Conservation (phyloP, 64 coral and sea anemone genomes). For the Dendrophyllia cribrosa region DNA sequence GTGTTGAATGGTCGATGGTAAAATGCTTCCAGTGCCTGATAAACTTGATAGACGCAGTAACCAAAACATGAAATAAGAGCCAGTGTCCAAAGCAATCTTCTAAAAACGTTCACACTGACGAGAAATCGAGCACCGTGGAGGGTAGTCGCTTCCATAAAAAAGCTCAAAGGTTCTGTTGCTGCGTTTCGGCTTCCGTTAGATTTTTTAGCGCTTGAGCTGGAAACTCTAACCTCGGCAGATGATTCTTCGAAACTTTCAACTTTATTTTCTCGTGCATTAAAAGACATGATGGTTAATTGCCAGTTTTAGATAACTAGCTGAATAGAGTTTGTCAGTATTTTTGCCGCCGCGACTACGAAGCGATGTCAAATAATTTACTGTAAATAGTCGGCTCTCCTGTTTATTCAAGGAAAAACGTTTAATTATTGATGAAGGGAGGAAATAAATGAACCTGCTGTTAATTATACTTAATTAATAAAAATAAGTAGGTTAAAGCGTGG, state of each 20-base stretch:
- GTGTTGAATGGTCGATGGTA: slow-evolving; percentile 21
- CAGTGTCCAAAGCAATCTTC: slow-evolving; percentile 16
- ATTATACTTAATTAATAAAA: too few species aligned
- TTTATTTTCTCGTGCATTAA: background rate
- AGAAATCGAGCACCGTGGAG: slow-evolving; percentile 45
- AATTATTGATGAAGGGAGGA: too few species aligned
- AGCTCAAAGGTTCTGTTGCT: background rate
- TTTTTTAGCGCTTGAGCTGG: too few species aligned
- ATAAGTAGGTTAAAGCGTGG: too few species aligned
- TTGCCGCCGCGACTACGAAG: too few species aligned
- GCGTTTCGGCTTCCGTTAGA: background rate
- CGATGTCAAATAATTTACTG: too few species aligned
- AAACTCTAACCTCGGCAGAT: background rate
- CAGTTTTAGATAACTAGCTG: too few species aligned
- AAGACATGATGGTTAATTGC: background rate
- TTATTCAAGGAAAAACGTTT: too few species aligned
- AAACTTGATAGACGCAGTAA: slow-evolving; percentile 4
- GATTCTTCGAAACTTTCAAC: background rate
- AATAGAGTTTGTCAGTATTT: too few species aligned
- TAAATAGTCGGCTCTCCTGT: too few species aligned
- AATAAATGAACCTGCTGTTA: too few species aligned
- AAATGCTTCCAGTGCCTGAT: background rate
- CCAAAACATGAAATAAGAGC: background rate
- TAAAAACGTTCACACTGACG: background rate
- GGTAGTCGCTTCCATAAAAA: slow-evolving; percentile 3